phyloP scores from a whole-genome alignment of 2,113 vertebrate species.

The Salminus brasiliensis region DNA sequence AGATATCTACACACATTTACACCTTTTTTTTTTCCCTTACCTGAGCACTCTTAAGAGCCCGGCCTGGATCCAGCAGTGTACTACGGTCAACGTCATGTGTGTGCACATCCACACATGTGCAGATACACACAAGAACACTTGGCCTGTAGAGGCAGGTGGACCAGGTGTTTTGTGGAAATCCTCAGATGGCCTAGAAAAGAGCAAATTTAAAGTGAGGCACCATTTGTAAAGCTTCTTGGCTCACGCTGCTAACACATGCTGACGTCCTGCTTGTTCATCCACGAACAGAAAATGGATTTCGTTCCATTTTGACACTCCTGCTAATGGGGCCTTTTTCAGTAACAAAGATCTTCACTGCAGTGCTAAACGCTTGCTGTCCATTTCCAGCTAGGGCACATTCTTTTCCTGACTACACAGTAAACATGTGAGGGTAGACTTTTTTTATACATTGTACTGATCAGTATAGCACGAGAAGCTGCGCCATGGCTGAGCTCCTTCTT shows the following conservation, averaged over 20 bases:
- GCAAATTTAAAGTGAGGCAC: background rate
- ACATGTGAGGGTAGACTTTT: too few species aligned
- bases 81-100: background rate
- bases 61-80: background rate
- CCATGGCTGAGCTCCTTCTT: too few species aligned
- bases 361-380: too few species aligned
- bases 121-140: background rate
- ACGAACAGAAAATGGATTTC: background rate
- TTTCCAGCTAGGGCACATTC: too few species aligned
- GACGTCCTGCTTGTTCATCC: background rate
- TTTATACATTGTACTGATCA: too few species aligned
- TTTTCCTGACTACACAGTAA: too few species aligned
- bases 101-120: background rate
- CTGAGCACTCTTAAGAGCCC: background rate
- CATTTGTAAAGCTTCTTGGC: background rate
- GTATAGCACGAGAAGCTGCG: too few species aligned
- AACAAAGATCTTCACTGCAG: too few species aligned
- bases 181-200: constrained; percentile 10
- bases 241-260: background rate
- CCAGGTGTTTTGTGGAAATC: constrained; percentile 28
- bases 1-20: background rate
- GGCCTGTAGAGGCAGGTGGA: background rate
- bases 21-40: too few species aligned
- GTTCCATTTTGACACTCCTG: background rate
- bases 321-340: too few species aligned